Evolutionary conservation across 2,113 vertebrate genomes (phyloP), one percentile per base, ranked within the genome.

Genomic region (Mustelus asterias): DNA sequence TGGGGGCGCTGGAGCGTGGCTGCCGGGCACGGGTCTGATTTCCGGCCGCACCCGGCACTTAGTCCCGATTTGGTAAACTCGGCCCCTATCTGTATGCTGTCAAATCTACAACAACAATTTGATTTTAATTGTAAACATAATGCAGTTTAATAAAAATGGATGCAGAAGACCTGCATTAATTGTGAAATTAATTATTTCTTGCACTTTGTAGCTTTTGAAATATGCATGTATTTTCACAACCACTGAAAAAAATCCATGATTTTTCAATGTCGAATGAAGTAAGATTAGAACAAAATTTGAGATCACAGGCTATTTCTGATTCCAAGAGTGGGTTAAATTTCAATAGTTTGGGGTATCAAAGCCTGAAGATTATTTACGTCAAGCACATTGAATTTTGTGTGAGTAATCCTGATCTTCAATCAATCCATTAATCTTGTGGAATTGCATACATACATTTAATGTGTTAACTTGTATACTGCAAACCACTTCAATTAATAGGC

Each of bases 121-220:
- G 26, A n/a, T 63, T 65, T 65, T 65, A 92, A 37, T 37, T 65
- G 58, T 65, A 65, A 33, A 16, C 13, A 13, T 33, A 92, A 92
- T 9, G 33, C 33, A 58, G 18, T 92, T 92, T 65, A 92, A 92
- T 65, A 26, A 65, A 92, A 92, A 63, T 63, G 65, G 89, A 37
- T 33, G 65, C 54, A 92, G 29, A 92, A n/a, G 60, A 11, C 29
- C 54, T 65, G 58, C 58, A 16, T 26, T 92, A 26, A 92, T n/a
- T 63, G 33, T n/a, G n/a, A 65, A 37, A 60, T 60, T 16, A n/a
- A 92, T 92, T 60, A 4, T 8, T 65, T 37, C 89, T 60, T 92
- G 26, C n/a, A n/a, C 89, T 92, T 92, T 60, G 29, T 58, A 92
- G 89, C 58, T 92, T 92, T 92, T 14, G 18, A n/a, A 92, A 92